Percentiles rank a stretch among this genome's conserved stretches.
phyloP scores from a whole-genome alignment of 1,140 invertebrate genomes.

The Drosophila nigrodunni region DNA sequence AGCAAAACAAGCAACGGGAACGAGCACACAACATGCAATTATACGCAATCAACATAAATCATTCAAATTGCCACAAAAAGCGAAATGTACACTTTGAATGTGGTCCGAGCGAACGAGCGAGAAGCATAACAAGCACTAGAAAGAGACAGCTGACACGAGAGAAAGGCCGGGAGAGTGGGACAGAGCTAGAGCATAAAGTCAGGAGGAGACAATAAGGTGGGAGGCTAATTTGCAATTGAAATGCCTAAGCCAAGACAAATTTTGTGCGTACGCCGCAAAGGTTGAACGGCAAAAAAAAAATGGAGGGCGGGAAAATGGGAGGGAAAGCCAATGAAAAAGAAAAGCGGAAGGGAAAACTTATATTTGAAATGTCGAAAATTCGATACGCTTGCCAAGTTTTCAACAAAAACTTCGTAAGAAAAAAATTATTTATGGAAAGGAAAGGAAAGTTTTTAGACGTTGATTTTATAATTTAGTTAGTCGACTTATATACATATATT shows the following conservation, averaged over 20 bases:
- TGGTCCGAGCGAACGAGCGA: constrained; percentile 29
- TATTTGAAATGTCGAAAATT: neutral
- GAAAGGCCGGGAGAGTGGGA: neutral
- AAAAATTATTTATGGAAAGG: too few relatives aligned
- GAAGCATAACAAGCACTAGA: constrained; percentile 2
- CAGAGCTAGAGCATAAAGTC: neutral
- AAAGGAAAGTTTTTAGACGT: too few relatives aligned
- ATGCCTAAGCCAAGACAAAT: constrained; percentile 67
- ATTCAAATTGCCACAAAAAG: constrained; percentile 73
- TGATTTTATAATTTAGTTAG: too few relatives aligned
- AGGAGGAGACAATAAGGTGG: constrained; percentile 1
- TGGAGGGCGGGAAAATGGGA: neutral
- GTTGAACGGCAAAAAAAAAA: constrained; percentile 4
- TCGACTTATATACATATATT: too few relatives aligned
- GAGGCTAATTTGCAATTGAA: constrained; percentile 79
- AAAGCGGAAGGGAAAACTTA: neutral
- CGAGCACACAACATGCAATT: constrained; percentile 74
- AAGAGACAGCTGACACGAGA: neutral
- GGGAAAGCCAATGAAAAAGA: neutral
- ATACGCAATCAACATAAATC: constrained; percentile 82
- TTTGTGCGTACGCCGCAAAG: constrained; percentile 45
- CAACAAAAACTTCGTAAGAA: too few relatives aligned
- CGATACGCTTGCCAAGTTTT: neutral
- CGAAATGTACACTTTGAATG: constrained; percentile 52
- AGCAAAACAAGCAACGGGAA: neutral